phyloP scores from a whole-genome alignment of 2,113 vertebrate species.

The Riparia riparia region DNA sequence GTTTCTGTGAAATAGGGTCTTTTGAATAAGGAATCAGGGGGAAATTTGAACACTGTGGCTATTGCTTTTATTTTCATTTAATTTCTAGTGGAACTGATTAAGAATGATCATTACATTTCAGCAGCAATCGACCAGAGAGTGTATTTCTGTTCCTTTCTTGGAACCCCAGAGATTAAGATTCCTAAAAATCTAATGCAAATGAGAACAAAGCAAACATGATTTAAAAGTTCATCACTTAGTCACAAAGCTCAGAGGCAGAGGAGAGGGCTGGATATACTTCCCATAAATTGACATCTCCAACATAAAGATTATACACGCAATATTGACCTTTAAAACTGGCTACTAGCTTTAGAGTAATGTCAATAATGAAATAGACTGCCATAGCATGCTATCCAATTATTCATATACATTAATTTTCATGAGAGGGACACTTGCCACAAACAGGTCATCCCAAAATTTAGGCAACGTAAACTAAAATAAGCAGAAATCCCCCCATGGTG shows the following conservation, averaged over 20 bases:
- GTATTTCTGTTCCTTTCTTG: slow-evolving; percentile 8
- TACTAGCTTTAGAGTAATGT: slow-evolving; percentile 30
- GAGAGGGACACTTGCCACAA: background rate
- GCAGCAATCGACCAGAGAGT: slow-evolving; percentile 26
- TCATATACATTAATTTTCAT: background rate
- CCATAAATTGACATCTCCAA: background rate
- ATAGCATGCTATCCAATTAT: background rate
- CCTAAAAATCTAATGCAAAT: slow-evolving; percentile 46
- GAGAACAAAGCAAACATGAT: slow-evolving; percentile 27
- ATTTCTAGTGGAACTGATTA: slow-evolving; percentile 59
- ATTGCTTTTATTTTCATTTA: slow-evolving; percentile 21
- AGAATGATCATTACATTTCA: slow-evolving; percentile 21
- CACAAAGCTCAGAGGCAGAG: slow-evolving; percentile 1
- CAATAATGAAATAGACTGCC: slow-evolving; percentile 26
- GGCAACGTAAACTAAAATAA: slow-evolving; percentile 2
- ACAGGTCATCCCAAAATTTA: background rate
- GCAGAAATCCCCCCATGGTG: background rate
- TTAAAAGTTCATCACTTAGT: slow-evolving; percentile 30
- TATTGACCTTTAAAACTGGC: slow-evolving; percentile 39
- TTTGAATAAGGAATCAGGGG: background rate
- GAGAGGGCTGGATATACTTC: background rate
- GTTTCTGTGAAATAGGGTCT: slow-evolving; percentile 22
- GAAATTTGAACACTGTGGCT: background rate
- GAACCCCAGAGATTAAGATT: slow-evolving; percentile 29
- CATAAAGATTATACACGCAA: background rate